Conservation (phyloP, 2,113 vertebrate genomes). For the Tachysurus fulvidraco region DNA sequence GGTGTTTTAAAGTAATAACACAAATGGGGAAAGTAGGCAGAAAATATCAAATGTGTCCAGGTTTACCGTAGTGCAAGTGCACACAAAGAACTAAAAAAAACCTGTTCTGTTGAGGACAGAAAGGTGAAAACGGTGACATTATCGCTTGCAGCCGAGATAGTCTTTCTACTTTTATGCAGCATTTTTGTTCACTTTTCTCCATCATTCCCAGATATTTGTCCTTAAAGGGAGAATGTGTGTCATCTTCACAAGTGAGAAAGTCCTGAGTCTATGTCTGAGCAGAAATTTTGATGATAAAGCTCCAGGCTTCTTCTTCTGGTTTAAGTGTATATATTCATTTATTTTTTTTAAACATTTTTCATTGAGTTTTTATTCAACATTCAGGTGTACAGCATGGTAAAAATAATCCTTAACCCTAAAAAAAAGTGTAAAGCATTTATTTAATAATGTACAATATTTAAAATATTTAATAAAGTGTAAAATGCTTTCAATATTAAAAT, state of each 20-base stretch:
- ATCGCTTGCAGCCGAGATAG: constrained; percentile 54
- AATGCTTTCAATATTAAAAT: too few relatives aligned
- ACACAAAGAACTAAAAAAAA: constrained; percentile 39
- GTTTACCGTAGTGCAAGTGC: constrained; percentile 65
- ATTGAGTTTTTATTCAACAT: constrained; percentile 48
- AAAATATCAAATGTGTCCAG: constrained; percentile 74
- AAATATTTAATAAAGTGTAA: neutral
- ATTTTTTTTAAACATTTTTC: constrained; percentile 63
- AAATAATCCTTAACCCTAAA: constrained; percentile 57
- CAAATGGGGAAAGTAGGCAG: constrained; percentile 7
- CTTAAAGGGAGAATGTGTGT: constrained; percentile 52
- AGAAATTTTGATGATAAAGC: constrained; percentile 80
- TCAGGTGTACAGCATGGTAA: constrained; percentile 63
- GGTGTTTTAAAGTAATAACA: too few relatives aligned
- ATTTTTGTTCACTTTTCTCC: constrained; percentile 47
- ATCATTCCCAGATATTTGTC: constrained; percentile 50
- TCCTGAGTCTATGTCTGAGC: constrained; percentile 98
- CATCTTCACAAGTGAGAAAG: constrained; percentile 74
- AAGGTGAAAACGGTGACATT: constrained; percentile 67
- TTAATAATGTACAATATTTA: constrained; percentile 87
- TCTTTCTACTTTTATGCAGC: constrained; percentile 44
- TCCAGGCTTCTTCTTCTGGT: constrained; percentile 69
- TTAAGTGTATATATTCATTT: constrained; percentile 75
- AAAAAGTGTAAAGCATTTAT: constrained; percentile 75
- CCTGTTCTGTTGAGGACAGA: constrained; percentile 43